Evolutionary conservation across 2,888 invertebrate genomes (phyloP).

Genomic region (Heliconius hortense): DNA sequence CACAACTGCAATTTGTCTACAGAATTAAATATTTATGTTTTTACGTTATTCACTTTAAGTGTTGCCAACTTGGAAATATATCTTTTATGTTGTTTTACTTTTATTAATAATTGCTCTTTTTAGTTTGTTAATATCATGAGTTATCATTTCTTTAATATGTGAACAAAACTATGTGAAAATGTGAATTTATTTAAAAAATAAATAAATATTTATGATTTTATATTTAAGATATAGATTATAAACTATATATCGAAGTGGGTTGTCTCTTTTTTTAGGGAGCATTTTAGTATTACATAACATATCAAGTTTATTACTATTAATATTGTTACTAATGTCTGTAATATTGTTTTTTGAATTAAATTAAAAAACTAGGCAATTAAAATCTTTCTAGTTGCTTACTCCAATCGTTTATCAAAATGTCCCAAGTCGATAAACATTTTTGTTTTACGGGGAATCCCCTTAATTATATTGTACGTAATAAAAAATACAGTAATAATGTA

Average conservation of each 20-base stretch:
- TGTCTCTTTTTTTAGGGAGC: conserved; percentile 3
- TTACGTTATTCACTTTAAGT: conserved; percentile 20
- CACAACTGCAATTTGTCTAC: neutral
- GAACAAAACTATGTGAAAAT: neutral
- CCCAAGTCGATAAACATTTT: too few relatives aligned
- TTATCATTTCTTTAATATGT: neutral
- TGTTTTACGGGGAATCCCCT: too few relatives aligned
- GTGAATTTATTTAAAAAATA: conserved; percentile 9
- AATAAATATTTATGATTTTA: conserved; percentile 4
- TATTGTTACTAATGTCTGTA: neutral
- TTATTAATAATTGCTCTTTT: conserved; percentile 1
- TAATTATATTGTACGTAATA: neutral
- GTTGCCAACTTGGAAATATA: conserved; percentile 20
- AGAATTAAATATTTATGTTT: conserved; percentile 6
- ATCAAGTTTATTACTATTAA: neutral
- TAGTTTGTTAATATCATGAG: neutral
- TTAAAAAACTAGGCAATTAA: too few relatives aligned
- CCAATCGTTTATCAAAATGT: too few relatives aligned
- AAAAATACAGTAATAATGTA: neutral
- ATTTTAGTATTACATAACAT: neutral
- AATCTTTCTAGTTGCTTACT: too few relatives aligned
- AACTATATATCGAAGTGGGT: neutral
- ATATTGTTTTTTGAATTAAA: too few relatives aligned
- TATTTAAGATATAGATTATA: conserved; percentile 7
- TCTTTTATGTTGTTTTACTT: conserved; percentile 21